phyloP scores from a whole-genome alignment of 2,888 invertebrate species.

The Mesorhabditis belari region DNA sequence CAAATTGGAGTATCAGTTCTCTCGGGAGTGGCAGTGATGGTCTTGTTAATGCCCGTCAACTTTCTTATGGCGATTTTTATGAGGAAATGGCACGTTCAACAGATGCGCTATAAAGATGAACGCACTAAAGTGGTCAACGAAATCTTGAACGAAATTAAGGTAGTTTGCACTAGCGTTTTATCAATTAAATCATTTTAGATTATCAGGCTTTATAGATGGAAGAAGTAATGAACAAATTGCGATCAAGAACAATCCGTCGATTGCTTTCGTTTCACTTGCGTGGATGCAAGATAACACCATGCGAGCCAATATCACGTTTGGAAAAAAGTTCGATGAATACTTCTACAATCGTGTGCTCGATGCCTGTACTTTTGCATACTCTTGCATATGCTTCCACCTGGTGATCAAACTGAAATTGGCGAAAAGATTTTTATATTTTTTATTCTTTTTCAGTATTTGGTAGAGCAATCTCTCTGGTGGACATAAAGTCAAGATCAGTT shows the following conservation, averaged over 20 bases:
- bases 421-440: constrained; percentile 32
- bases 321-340: constrained; percentile 42
- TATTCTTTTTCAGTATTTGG: constrained; percentile 9
- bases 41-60: constrained; percentile 69
- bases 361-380: constrained; percentile 45
- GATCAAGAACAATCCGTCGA: constrained; percentile 59
- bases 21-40: constrained; percentile 90
- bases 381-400: constrained; percentile 37
- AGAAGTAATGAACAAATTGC: constrained; percentile 49
- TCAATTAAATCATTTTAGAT: constrained; percentile 11
- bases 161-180: constrained; percentile 31
- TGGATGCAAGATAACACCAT: constrained; percentile 97
- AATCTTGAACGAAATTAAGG: constrained; percentile 81
- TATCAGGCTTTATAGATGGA: constrained; percentile 60
- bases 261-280: constrained; percentile 90
- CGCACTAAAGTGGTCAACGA: constrained; percentile 89
- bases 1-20: constrained; percentile 71
- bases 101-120: constrained; percentile 89
- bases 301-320: constrained; percentile 82
- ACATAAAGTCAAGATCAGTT: constrained; percentile 67
- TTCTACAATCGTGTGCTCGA: constrained; percentile 48
- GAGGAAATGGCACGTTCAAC: constrained; percentile 61
- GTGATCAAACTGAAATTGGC: constrained; percentile 50
- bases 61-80: constrained; percentile 50
- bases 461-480: constrained; percentile 52